phyloP scores from a whole-genome alignment of 1,140 invertebrate genomes.

The Plectrocnemia conspersa region DNA sequence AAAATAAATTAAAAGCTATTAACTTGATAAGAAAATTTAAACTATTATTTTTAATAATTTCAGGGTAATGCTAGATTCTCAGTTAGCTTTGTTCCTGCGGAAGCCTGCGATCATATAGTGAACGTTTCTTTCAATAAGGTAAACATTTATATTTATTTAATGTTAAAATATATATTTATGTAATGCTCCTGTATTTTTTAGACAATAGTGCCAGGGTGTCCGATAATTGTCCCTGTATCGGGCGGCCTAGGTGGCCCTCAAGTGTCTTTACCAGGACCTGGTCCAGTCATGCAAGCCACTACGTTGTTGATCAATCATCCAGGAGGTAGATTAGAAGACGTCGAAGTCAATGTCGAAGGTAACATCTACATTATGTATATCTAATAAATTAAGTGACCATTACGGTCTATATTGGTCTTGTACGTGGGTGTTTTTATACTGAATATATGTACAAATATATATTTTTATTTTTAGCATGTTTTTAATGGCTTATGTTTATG shows the following conservation, averaged over 20 bases:
- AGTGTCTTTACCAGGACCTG: conserved; percentile 64
- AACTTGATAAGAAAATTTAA: not conserved
- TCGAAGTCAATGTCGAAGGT: conserved; percentile 94
- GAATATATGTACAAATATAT: too few relatives aligned
- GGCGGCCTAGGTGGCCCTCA: conserved; percentile 68
- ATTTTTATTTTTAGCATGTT: too few relatives aligned
- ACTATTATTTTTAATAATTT: conserved; percentile 35
- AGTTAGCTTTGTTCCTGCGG: conserved; percentile 91
- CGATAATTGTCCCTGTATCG: conserved; percentile 69
- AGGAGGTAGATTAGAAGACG: conserved; percentile 81
- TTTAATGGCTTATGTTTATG: too few relatives aligned
- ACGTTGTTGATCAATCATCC: conserved; percentile 65
- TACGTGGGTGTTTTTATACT: too few relatives aligned
- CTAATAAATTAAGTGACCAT: too few relatives aligned
- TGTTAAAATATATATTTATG: conserved; percentile 7
- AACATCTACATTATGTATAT: too few relatives aligned
- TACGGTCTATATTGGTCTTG: too few relatives aligned
- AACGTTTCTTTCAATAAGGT: conserved; percentile 96
- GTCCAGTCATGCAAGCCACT: conserved; percentile 59
- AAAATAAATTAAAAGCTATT: not conserved
- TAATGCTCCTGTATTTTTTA: conserved; percentile 26
- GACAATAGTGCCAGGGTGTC: conserved; percentile 73
- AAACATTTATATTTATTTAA: conserved; percentile 30
- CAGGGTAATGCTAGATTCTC: conserved; percentile 75
- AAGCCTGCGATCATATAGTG: conserved; percentile 89